Conservation (phyloP, 2,797 vertebrate genomes). For the Cirrhinus molitorella region DNA sequence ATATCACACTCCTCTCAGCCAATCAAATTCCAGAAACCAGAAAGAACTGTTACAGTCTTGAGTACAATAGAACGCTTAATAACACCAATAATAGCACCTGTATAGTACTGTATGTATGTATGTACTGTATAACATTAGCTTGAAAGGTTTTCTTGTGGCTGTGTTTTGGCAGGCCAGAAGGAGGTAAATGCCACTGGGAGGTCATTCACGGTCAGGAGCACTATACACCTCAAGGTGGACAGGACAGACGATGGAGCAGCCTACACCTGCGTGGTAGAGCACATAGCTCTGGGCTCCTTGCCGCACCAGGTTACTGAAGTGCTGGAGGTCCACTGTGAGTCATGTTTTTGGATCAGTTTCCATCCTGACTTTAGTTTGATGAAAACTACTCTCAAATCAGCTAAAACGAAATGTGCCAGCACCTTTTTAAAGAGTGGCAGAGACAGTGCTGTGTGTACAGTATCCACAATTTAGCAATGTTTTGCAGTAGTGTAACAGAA, state of each 20-base stretch:
- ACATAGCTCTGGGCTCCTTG: constrained; percentile 88
- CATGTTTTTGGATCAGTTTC: constrained; percentile 47
- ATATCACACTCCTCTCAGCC: no score
- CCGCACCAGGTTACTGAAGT: constrained; percentile 95
- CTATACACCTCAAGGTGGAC: constrained; percentile 90
- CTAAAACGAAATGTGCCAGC: background rate
- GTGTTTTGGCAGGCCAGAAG: constrained; percentile 81
- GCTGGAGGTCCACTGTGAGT: constrained; percentile 99
- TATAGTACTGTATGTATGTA: background rate
- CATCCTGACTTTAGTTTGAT: background rate
- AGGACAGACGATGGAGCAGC: constrained; percentile 90
- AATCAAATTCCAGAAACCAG: no score
- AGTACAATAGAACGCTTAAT: background rate
- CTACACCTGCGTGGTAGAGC: constrained; percentile 95
- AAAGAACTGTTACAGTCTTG: background rate
- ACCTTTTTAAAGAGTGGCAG: background rate
- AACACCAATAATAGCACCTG: background rate
- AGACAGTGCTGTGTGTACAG: background rate
- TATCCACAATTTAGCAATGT: background rate
- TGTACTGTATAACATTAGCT: background rate
- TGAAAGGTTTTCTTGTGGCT: constrained; percentile 25
- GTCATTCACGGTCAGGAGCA: constrained; percentile 93
- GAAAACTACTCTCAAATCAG: background rate
- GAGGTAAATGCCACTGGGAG: constrained; percentile 91
- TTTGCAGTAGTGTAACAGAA: background rate